Conservation (phyloP, 2,888 invertebrate species). For the Drosophila formosana region DNA sequence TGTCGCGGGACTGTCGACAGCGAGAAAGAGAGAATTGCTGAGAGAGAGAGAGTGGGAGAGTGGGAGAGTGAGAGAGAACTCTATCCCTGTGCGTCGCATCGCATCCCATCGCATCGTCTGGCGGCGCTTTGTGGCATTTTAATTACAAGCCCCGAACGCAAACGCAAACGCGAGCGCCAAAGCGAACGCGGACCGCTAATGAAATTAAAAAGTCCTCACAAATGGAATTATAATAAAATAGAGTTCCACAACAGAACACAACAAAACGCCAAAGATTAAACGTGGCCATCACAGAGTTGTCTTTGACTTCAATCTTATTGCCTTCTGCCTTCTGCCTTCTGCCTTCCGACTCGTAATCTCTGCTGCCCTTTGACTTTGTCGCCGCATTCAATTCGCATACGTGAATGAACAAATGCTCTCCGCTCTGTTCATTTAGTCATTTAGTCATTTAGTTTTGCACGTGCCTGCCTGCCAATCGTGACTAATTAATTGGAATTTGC, state of each 20-base stretch:
- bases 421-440: slow-evolving; percentile 1
- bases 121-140: slow-evolving; percentile 77
- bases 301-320: neutral
- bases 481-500: slow-evolving; percentile 73
- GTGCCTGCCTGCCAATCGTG: slow-evolving; percentile 50
- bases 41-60: neutral
- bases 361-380: neutral
- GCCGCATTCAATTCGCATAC: slow-evolving; percentile 15
- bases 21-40: neutral
- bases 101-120: slow-evolving; percentile 41
- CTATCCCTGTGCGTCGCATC: slow-evolving; percentile 25
- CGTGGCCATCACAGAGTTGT: slow-evolving; percentile 17
- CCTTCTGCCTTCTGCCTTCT: neutral
- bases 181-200: slow-evolving; percentile 51
- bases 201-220: slow-evolving; percentile 75
- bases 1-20: neutral
- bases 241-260: slow-evolving; percentile 54
- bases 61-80: neutral
- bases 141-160: slow-evolving; percentile 69
- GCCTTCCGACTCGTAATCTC: no score
- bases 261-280: slow-evolving; percentile 45
- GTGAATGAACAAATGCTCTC: neutral
- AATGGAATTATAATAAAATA: slow-evolving; percentile 78
- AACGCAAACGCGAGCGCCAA: slow-evolving; percentile 19
- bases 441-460: slow-evolving; percentile 13